Conservation (phyloP, 1,140 invertebrate species). For the Matsumurasca onukii region DNA sequence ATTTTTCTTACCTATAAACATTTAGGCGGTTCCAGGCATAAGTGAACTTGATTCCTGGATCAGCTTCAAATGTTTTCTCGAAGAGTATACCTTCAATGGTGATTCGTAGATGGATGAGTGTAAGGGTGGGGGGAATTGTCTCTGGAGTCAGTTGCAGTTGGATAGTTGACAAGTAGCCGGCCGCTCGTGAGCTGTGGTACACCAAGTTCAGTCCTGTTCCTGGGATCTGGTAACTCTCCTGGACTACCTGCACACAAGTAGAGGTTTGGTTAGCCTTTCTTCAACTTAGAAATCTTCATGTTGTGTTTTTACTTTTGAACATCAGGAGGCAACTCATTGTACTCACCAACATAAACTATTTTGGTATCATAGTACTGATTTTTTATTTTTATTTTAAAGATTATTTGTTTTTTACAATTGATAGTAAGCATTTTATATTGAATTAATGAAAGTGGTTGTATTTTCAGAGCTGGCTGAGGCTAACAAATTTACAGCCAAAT, state of each 20-base stretch:
- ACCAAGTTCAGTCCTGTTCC: constrained; percentile 91
- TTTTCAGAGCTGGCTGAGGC: too few species aligned
- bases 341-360: too few species aligned
- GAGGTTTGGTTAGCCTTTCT: neutral
- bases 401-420: too few species aligned
- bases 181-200: constrained; percentile 89
- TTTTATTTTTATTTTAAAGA: too few species aligned
- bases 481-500: too few species aligned
- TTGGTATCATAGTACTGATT: too few species aligned
- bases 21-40: constrained; percentile 96
- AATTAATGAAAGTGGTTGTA: too few species aligned
- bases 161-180: constrained; percentile 93
- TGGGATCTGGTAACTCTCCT: constrained; percentile 91
- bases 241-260: constrained; percentile 67
- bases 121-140: constrained; percentile 74
- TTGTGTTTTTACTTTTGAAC: too few species aligned
- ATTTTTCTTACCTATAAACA: constrained; percentile 65
- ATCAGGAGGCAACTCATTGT: too few species aligned
- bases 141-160: constrained; percentile 91
- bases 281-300: too few species aligned
- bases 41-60: constrained; percentile 93
- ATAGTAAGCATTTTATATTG: too few species aligned
- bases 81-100: constrained; percentile 93
- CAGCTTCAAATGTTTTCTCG: constrained; percentile 92
- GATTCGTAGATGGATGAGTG: constrained; percentile 85